Evolutionary conservation across 1,140 invertebrate species (phyloP), one percentile per base, ranked within the genome.

Genomic region (Homalodisca vitripennis): DNA sequence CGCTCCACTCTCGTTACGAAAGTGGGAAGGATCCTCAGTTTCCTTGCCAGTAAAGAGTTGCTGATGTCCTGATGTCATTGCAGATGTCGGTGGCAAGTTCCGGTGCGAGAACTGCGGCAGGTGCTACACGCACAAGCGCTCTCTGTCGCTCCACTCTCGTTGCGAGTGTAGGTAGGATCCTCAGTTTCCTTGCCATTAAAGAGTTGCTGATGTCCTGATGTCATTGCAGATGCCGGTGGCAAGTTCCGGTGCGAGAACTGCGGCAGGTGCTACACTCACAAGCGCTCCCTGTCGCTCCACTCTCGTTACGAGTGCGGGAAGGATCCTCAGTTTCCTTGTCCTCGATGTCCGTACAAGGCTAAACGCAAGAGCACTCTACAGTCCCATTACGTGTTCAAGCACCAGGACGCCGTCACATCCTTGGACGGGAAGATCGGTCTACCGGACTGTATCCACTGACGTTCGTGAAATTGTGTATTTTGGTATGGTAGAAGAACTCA

Each of bases 101-200:
- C 30, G 24, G 31, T 72, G 71, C 66, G 3, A 86, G 69, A 87
- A 88, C 76, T 63, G 60, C 17, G 60, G 60, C 1, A 29, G 60
- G 14, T 3, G 12, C 1, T 63, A 63, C 60, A 26, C 29, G 17
- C 80, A 82, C 74, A 63, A 63, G 24, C 29, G 31, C 1, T 63
- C 60, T 71, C 75, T 84, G 71, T 80, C 81, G 74, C 77, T 82
- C 73, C 82, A 84, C 77, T 79, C 82, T 76, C 80, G 82, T 73
- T 79, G 83, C 55, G 84, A 85, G 67, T 86, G 85, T 69, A 82
- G 83, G 0, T 77, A 82, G 14, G 82, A 84, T 32, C 81, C 81
- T 0, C 79, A 81, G 65, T 79, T 80, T 64, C 79, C 77, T 64
- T 82, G 83, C 53, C 27, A n/a, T n/a, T n/a, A n/a, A n/a, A n/a